A percentile compares a stretch with the other conserved stretches of the same genome.
Evolutionary conservation across 2,888 invertebrate genomes (phyloP).

Genomic region (Bhutanitis thaidina): DNA sequence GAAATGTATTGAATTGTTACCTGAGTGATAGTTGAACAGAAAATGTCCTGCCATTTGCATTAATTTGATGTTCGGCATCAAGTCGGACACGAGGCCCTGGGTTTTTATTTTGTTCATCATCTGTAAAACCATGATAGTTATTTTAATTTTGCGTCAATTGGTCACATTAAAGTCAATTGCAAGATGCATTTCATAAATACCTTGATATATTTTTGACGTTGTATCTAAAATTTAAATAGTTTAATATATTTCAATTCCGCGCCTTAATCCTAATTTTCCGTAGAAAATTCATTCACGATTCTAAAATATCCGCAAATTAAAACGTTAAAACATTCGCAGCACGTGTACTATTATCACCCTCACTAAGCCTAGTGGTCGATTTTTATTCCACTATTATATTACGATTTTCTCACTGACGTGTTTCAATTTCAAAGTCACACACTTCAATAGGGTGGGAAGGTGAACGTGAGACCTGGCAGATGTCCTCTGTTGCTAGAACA

Average conservation of each 20-base stretch:
- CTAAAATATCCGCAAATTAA: too few relatives aligned
- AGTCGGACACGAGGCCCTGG: conserved; percentile 88
- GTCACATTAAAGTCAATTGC: not conserved
- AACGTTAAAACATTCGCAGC: not conserved
- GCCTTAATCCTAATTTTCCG: not conserved
- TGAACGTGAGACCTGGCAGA: conserved; percentile 46
- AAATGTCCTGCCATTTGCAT: conserved; percentile 90
- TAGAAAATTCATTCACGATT: not conserved
- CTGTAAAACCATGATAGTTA: conserved; percentile 37
- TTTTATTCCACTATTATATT: conserved; percentile 47
- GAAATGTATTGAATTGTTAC: too few relatives aligned
- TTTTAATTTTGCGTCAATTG: not conserved
- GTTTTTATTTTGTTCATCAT: conserved; percentile 70
- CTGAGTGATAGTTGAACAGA: conserved; percentile 87
- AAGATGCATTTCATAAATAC: conserved; percentile 7
- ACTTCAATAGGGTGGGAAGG: conserved; percentile 36
- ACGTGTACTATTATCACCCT: not conserved
- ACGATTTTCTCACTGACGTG: conserved; percentile 57
- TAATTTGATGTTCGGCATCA: conserved; percentile 89
- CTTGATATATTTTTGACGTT: conserved; percentile 9
- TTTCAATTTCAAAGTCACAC: conserved; percentile 48
- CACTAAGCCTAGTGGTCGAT: conserved; percentile 43
- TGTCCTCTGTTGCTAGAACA: conserved; percentile 37
- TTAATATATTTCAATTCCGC: not conserved
- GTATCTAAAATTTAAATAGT: not conserved